These are phyloP conservation scores for Rambutsinella grinnellia DNA, from an alignment of 2,888 invertebrate genomes.

Conservation along the genomic window DNA sequence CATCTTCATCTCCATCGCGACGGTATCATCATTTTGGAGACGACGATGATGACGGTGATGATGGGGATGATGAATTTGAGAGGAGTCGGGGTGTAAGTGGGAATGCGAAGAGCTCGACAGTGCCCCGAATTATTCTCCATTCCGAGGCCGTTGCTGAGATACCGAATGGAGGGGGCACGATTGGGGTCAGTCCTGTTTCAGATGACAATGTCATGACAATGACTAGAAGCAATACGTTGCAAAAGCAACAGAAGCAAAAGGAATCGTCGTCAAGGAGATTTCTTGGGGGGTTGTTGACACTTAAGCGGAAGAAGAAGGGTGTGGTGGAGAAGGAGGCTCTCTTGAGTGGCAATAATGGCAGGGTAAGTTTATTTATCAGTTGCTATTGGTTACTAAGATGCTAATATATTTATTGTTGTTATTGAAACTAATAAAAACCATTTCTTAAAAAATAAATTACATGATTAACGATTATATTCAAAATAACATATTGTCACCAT, in stretches of 20 bases:
- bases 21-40: neutral
- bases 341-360: too few species aligned
- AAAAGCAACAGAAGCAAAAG: neutral
- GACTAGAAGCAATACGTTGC: neutral
- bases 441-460: too few species aligned
- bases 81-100: conserved; percentile 12
- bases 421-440: too few species aligned
- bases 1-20: too few species aligned
- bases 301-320: conserved; percentile 8
- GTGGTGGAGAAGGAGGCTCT: too few species aligned
- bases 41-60: neutral
- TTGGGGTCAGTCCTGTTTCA: too few species aligned
- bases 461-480: too few species aligned
- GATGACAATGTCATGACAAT: too few species aligned
- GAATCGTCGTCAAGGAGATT: too few species aligned
- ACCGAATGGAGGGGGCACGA: conserved; percentile 9
- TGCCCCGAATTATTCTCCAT: conserved; percentile 14
- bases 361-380: too few species aligned
- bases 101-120: neutral
- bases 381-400: neutral
- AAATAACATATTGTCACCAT: too few species aligned
- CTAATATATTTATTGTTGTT: neutral
- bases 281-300: conserved; percentile 16
- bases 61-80: neutral
- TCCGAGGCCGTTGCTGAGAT: conserved; percentile 24